A percentile compares a stretch with the other conserved stretches of the same genome.
Conservation (phyloP, 2,888 invertebrate genomes). For the Trichopoda pennipes region DNA sequence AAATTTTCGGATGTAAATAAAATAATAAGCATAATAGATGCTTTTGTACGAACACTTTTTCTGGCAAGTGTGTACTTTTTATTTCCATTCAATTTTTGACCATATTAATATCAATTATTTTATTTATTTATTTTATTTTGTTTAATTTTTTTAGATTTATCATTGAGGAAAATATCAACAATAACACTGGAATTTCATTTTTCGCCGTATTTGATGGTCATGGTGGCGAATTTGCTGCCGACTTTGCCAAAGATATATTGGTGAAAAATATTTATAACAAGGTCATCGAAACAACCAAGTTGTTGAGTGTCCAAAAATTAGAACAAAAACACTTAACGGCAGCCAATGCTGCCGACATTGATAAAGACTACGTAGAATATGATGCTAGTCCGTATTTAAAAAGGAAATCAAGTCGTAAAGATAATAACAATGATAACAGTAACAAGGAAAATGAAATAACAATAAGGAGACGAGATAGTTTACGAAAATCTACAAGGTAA, state of each 20-base stretch:
- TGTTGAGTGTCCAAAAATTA: slow-evolving; percentile 83
- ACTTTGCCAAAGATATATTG: slow-evolving; percentile 93
- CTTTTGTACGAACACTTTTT: no score
- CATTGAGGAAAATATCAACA: slow-evolving; percentile 91
- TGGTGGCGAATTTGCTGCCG: slow-evolving; percentile 96
- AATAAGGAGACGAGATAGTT: slow-evolving; percentile 77
- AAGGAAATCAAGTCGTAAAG: slow-evolving; percentile 75
- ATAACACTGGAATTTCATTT: slow-evolving; percentile 89
- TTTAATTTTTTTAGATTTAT: slow-evolving; percentile 84
- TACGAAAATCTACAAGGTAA: slow-evolving; percentile 78
- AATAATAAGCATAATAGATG: no score
- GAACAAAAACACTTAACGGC: slow-evolving; percentile 62
- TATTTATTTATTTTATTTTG: slow-evolving; percentile 18
- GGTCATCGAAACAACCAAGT: slow-evolving; percentile 87
- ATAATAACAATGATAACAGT: slow-evolving; percentile 72
- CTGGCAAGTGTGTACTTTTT: no score
- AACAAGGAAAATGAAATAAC: slow-evolving; percentile 77
- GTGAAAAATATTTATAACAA: slow-evolving; percentile 90
- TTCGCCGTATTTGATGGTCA: slow-evolving; percentile 98
- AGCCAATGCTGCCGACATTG: slow-evolving; percentile 61
- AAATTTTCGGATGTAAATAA: no score
- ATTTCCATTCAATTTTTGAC: no score
- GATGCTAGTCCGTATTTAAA: slow-evolving; percentile 78
- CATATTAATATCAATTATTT: no score
- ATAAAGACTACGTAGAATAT: slow-evolving; percentile 72